Base-by-base conservation (phyloP, 2,113 vertebrate species). In the Phaethornis superciliosus region DNA sequence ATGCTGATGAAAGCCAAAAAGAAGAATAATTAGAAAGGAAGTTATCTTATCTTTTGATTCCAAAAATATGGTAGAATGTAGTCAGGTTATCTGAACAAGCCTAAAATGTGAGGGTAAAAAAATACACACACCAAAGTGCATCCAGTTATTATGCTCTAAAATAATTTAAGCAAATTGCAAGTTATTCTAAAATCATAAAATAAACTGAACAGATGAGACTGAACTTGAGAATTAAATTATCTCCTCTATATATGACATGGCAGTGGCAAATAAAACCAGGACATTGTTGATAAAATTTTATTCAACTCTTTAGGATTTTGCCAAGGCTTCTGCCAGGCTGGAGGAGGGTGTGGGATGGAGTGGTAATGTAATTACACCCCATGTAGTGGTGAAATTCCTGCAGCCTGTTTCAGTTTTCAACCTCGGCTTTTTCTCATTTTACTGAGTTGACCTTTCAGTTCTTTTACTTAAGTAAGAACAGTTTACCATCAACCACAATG, bases 101-200 rank as follows among this genome's bases (percentile, higher is more conserved):
- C n/a, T 87, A 60, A 69, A 14, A 27, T 78, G 7, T 70, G 8
- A 7, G 15, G 22, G 9, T 6, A 4, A 1, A 8, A 19, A 28
- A 0, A 0, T 37, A 37, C 4, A 4, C 47, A 32, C 19, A 32
- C 3, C 16, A 60, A 15, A 74, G 14, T 47, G 22, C 63, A 49
- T 96, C 62, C 33, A 52, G 0, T 81, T 83, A 30, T 13, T 80
- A 54, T 59, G 16, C 28, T 75, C 8, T 55, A 22, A 63, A 78
- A 28, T 87, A 58, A 46, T 78, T 87, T 49, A 54, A 49, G 35
- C 47, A 91, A 94, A 74, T 62, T 70, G 4, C 30, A 81, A 60
- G 27, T 54, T 17, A 58, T 84, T 89, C 30, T 89, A 59, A 81
- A 91, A 55, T 30, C 33, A 46, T 2, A 0, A 76, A 79, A 71